Base-by-base conservation (phyloP, 2,113 vertebrate genomes). In the Heloderma charlesbogerti region DNA sequence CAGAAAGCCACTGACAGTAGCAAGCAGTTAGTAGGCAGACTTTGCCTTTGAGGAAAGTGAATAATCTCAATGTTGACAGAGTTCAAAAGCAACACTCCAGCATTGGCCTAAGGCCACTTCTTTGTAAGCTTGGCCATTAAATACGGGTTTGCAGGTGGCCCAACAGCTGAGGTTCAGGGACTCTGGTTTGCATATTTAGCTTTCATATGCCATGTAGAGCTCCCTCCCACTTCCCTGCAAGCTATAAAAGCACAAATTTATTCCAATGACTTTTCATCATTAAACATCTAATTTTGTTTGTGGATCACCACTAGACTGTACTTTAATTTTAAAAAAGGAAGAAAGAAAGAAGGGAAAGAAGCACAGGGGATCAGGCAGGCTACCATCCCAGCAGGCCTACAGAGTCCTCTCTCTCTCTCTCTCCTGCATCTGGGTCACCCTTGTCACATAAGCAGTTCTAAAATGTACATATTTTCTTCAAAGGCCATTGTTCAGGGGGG, bases 51-150 rank as follows among this genome's bases (percentile, higher is more conserved):
- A 97, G 96, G 93, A 97, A 97, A 97, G 97, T 95, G 97, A 97
- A 97, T 97, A 96, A 97, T 96, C 96, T 96, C 94, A 94, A 96
- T 97, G 97, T 97, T 97, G 97, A 97, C 97, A 96, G 96, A 97
- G 96, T 97, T 98, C 96, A 98, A 98, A 97, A 91, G 96, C 95
- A 92, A 93, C 89, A 97, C 97, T 97, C 94, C 86, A 94, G 93
- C 95, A 96, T 84, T 96, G 97, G 97, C 97, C 97, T 84, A 87
- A 95, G 97, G 98, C 96, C 97, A 90, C 90, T 95, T 95, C 97
- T 98, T 97, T 98, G 97, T 98, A 96, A 97, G 97, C 95, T 93
- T 96, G 96, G 97, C 96, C 96, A 97, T 98, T 98, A 97, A 97
- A 97, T 96, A 87, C 93, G 96, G 96, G 96, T 97, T 96, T 97